Base-by-base conservation (phyloP, 2,888 invertebrate species). In the Mythimna albipuncta region DNA sequence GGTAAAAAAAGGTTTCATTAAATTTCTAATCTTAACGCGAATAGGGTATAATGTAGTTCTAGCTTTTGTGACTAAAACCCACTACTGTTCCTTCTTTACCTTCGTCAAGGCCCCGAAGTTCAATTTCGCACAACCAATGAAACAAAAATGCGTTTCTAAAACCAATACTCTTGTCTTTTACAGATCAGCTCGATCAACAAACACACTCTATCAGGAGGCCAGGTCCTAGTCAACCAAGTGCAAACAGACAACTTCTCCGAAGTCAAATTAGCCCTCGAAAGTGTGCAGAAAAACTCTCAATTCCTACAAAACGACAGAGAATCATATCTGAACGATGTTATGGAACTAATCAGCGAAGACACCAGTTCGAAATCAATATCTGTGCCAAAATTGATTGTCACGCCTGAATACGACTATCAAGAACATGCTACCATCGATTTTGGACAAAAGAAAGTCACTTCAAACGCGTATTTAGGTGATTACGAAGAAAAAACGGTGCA, bases 131-230 rank as follows among this genome's bases (percentile, higher is more conserved):
- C 32, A 32, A 4, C 32, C 32, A 3, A 32, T 32, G 32, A 3
- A 32, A 32, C 32, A 2, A 4, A 41, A 11, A 10, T 6, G 11
- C n/a, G 0, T 38, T 68, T 71, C 26, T 58, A 9, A 52, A 44
- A 2, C n/a, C 9, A 41, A 10, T 26, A 6, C 38, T 32, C 6
- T 19, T 77, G 63, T 70, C n/a, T 32, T 50, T 91, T 89, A 0
- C 91, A 94, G 94, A 91, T 94, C 62, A 91, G 78, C 62, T 92
- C 94, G 77, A 85, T 94, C 0, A 95, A 95, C 87, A 89, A 89
- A 38, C 91, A 92, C 26, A 93, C 92, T 0, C 83, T 95, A 9
- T 91, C 94, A 0, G 95, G 95, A 0, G 95, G 95, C 0, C 92
- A 95, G 10, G 92, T 95, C 0, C 89, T 92, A 4, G 92, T 94